Base-by-base conservation (phyloP, 2,113 vertebrate species). In the Caranx ignobilis region DNA sequence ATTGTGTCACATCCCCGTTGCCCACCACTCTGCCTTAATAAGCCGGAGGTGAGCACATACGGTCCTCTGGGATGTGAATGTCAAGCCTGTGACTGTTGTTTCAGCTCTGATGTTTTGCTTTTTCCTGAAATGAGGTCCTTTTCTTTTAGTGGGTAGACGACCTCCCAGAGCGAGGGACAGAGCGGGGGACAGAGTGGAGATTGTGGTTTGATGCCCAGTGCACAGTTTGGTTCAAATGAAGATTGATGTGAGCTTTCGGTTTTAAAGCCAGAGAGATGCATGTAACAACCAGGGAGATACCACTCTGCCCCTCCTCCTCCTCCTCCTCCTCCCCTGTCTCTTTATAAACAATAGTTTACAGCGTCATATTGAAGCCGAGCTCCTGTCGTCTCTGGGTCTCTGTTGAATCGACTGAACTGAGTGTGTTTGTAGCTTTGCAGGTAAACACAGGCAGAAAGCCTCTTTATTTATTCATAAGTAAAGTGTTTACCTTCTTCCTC, bases 391-490 rank as follows among this genome's bases (percentile, higher is more conserved):
- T 11, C 35, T 72, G 16, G 59, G 41, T 56, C 39, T 39, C 12
- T 26, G 52, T 31, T 34, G 74, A 66, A 15, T 77, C 31, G 11
- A 9, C 55, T 18, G 56, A 77, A 56, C 26, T 21, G 63, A 77
- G 64, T 47, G 62, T 52, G 39, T 73, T 85, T 70, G 47, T 56
- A 80, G 64, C 81, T 66, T 60, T 16, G 18, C 32, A 48, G 52
- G 6, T 45, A 69, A 71, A 66, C 78, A 41, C 55, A 67, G 60
- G 18, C 10, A 54, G 48, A 62, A 43, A 77, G 55, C 62, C 5
- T 18, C 64, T 67, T 79, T 37, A 52, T 61, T 79, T 85, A 85
- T 82, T 60, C 2, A 77, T 21, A 79, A 66, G 55, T 57, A 32
- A 41, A 57, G 48, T 75, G 47, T 73, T 79, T 61, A 52, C 47